phyloP scores from a whole-genome alignment of 2,797 vertebrate species.

The Enteromius radiatus region DNA sequence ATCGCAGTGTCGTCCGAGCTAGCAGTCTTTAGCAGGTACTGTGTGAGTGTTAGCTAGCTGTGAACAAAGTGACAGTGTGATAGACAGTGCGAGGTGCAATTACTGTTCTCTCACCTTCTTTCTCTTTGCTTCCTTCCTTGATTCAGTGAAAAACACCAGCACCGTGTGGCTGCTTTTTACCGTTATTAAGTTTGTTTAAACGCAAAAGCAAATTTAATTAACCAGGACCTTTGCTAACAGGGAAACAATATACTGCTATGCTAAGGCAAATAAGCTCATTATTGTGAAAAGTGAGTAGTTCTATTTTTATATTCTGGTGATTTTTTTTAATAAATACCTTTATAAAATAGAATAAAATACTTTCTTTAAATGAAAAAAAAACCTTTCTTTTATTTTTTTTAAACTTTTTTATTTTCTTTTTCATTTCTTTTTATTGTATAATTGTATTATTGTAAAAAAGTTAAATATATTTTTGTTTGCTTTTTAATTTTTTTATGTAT shows the following conservation, averaged over 20 bases:
- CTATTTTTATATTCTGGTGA: background rate
- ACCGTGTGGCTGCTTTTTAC: background rate
- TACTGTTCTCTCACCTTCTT: slow-evolving; percentile 49
- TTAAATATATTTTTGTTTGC: background rate
- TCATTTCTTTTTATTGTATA: background rate
- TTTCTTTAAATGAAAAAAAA: no score
- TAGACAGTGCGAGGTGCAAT: slow-evolving; percentile 28
- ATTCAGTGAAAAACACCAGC: slow-evolving; percentile 20
- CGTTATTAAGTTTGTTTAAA: slow-evolving; percentile 48
- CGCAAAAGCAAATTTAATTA: slow-evolving; percentile 29
- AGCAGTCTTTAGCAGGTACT: slow-evolving; percentile 55
- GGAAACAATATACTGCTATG: background rate
- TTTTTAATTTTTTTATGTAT: background rate
- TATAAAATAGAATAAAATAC: background rate
- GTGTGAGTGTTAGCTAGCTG: slow-evolving; percentile 47
- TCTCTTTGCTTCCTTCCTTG: background rate
- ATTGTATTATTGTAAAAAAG: background rate
- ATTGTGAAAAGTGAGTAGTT: background rate
- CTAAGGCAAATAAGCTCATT: background rate
- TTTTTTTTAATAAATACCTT: background rate
- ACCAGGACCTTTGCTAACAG: slow-evolving; percentile 26
- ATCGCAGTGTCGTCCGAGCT: slow-evolving; percentile 21
- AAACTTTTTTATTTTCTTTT: no score
- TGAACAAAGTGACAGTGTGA: slow-evolving; percentile 46
- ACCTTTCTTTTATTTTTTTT: background rate